Percentiles rank a stretch among this genome's conserved stretches.
Evolutionary conservation across 2,797 vertebrate species (phyloP).

Genomic region (Erpetoichthys calabaricus): DNA sequence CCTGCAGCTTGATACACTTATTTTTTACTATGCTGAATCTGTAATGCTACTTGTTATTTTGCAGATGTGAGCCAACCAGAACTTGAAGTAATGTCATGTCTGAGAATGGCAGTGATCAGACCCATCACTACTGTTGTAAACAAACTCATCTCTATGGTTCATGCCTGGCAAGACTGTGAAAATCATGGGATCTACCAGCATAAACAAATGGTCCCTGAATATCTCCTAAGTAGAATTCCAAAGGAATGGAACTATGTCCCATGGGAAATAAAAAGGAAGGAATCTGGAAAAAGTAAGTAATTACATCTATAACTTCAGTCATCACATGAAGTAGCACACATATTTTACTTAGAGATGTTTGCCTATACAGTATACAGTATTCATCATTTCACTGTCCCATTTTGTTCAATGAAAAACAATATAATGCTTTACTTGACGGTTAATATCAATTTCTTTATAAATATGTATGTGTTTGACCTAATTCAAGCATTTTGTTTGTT

Average conservation of each 20-base stretch:
- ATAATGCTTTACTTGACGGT: not conserved
- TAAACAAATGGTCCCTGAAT: conserved; percentile 49
- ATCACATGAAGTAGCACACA: conserved; percentile 6
- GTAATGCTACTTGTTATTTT: not conserved
- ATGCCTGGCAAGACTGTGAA: conserved; percentile 45
- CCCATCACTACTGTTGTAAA: conserved; percentile 49
- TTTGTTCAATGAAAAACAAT: conserved; percentile 3
- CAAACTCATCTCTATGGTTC: conserved; percentile 61
- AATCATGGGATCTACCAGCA: conserved; percentile 33
- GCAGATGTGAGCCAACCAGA: conserved; percentile 33
- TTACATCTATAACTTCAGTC: not conserved
- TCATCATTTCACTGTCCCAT: not conserved
- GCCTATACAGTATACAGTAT: not conserved
- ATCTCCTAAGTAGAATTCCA: conserved; percentile 63
- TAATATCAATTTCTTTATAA: no score
- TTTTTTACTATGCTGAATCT: no score
- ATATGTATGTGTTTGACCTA: no score
- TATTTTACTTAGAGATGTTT: no score
- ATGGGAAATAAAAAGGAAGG: conserved; percentile 41
- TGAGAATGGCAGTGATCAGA: conserved; percentile 53
- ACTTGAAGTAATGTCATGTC: conserved; percentile 51
- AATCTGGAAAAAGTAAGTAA: conserved; percentile 53
- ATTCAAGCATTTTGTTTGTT: no score
- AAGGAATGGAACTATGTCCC: conserved; percentile 73
- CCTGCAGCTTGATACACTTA: no score